Conservation (phyloP, 2,113 vertebrate species). For the Cheirogaleus medius region DNA sequence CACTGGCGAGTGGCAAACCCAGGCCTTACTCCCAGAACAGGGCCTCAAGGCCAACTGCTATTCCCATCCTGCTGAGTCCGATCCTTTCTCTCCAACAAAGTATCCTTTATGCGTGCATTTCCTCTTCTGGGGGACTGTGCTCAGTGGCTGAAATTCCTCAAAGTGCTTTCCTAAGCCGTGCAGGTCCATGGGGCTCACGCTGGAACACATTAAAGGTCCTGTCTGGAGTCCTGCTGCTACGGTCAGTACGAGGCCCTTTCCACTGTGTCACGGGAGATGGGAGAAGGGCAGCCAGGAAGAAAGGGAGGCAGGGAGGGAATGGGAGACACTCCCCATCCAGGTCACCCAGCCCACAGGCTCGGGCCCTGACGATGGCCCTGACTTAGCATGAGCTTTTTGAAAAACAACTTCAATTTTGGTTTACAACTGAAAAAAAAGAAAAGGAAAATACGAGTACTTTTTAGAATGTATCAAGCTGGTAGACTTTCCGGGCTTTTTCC, state of each 20-base stretch:
- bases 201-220: neutral
- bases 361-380: neutral
- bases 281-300: neutral
- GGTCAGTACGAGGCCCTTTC: rapidly evolving
- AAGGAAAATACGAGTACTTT: neutral
- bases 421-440: neutral
- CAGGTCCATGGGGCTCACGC: rapidly evolving
- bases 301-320: no score
- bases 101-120: no score
- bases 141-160: neutral
- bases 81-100: neutral
- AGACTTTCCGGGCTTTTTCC: neutral
- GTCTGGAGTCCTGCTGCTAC: neutral
- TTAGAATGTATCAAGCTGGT: neutral
- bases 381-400: neutral
- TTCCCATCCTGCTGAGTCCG: neutral
- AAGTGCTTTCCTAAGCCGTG: neutral
- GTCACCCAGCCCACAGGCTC: neutral
- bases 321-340: neutral
- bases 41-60: neutral
- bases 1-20: neutral
- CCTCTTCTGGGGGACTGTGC: neutral
- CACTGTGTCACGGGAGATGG: neutral
- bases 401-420: neutral
- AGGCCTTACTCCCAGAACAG: neutral